phyloP scores from a whole-genome alignment of 2,113 vertebrate genomes.

The Equus quagga region DNA sequence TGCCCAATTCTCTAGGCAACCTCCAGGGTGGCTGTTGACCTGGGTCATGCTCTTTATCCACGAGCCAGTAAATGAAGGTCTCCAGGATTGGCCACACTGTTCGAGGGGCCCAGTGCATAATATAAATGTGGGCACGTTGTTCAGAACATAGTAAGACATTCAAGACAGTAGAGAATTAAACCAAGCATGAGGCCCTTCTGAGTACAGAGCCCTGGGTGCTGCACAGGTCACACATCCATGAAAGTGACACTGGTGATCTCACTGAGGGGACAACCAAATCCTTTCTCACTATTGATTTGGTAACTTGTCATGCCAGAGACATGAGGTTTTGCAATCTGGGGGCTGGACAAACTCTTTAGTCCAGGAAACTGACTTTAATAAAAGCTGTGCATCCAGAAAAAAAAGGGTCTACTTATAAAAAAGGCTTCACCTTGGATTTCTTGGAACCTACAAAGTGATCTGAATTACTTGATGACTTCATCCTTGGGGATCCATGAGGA shows the following conservation, averaged over 20 bases:
- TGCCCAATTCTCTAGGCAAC: background rate
- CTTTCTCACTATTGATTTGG: background rate
- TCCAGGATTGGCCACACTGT: background rate
- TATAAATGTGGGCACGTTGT: background rate
- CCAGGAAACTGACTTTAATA: background rate
- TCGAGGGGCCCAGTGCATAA: background rate
- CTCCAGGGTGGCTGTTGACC: fast-evolving
- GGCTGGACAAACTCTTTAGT: background rate
- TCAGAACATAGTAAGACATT: background rate
- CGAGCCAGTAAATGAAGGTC: background rate
- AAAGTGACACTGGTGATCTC: background rate
- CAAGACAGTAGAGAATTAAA: background rate
- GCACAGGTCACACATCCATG: fast-evolving
- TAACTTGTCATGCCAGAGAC: background rate
- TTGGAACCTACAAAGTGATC: background rate
- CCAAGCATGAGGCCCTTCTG: too few relatives aligned
- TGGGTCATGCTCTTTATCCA: background rate
- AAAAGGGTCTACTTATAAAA: background rate
- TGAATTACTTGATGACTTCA: background rate
- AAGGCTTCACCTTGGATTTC: background rate
- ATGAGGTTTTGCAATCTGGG: background rate
- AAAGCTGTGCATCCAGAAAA: background rate
- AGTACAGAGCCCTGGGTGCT: background rate
- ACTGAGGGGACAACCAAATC: background rate
- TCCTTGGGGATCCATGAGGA: background rate